phyloP scores from a whole-genome alignment of 1,140 invertebrate genomes.

The Papilio machaon region DNA sequence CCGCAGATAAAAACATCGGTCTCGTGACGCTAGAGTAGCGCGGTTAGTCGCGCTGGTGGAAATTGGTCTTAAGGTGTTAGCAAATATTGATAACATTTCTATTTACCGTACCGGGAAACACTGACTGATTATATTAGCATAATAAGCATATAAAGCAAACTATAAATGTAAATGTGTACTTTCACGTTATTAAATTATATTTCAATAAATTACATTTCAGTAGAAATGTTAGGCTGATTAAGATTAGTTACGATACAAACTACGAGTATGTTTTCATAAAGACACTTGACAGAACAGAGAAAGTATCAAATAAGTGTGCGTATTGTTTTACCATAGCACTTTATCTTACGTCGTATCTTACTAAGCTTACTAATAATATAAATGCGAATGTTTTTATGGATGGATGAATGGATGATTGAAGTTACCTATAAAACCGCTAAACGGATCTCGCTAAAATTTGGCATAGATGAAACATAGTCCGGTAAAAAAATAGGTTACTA shows the following conservation, averaged over 20 bases:
- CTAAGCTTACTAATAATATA: not conserved
- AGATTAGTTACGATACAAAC: too few relatives aligned
- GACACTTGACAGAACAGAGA: too few relatives aligned
- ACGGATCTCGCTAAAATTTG: too few relatives aligned
- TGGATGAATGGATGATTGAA: too few relatives aligned
- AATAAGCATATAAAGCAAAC: too few relatives aligned
- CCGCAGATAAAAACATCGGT: too few relatives aligned
- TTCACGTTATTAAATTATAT: not conserved
- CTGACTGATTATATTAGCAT: not conserved
- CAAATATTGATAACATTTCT: not conserved
- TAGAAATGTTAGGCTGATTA: not conserved
- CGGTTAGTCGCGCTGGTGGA: not conserved
- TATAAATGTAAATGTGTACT: not conserved
- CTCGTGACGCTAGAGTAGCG: too few relatives aligned
- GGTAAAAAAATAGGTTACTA: too few relatives aligned
- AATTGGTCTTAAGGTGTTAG: not conserved
- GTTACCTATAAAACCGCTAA: too few relatives aligned
- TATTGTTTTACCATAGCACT: conserved; percentile 1
- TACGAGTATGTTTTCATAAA: too few relatives aligned
- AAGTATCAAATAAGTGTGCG: not conserved
- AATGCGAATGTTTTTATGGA: not conserved
- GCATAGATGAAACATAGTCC: too few relatives aligned
- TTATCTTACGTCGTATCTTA: too few relatives aligned
- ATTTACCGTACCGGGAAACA: not conserved
- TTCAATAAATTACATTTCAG: not conserved